phyloP scores from a whole-genome alignment of 1,140 invertebrate genomes.

The Orius laevigatus region DNA sequence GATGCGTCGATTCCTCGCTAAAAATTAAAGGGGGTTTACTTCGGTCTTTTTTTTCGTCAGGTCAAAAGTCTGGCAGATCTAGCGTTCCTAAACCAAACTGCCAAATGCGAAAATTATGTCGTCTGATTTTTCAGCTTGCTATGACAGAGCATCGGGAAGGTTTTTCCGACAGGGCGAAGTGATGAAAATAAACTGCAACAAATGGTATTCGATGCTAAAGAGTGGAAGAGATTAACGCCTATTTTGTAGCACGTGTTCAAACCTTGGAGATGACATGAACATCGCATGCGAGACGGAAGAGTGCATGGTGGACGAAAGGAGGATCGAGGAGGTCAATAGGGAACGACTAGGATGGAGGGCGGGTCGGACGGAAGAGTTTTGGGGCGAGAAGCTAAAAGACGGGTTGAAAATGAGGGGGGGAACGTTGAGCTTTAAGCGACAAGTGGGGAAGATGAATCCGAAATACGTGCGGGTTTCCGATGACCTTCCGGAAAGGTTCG shows the following conservation, averaged over 20 bases:
- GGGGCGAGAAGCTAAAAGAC: constrained; percentile 63
- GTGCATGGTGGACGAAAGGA: constrained; percentile 53
- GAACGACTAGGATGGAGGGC: constrained; percentile 44
- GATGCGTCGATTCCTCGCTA: too few relatives aligned
- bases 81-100: too few relatives aligned
- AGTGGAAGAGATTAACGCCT: neutral
- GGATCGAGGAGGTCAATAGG: constrained; percentile 48
- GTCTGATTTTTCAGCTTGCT: too few relatives aligned
- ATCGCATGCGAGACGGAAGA: constrained; percentile 51
- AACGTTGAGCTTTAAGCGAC: constrained; percentile 26
- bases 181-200: too few relatives aligned
- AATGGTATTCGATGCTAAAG: too few relatives aligned
- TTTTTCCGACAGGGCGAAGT: too few relatives aligned
- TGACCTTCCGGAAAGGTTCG: constrained; percentile 48
- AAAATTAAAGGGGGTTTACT: too few relatives aligned
- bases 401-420: constrained; percentile 60
- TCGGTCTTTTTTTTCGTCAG: too few relatives aligned
- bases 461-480: constrained; percentile 42
- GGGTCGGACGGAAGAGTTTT: constrained; percentile 64
- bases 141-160: too few relatives aligned
- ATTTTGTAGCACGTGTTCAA: constrained; percentile 41
- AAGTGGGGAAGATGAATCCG: constrained; percentile 51
- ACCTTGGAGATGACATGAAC: constrained; percentile 27
- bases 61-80: too few relatives aligned
- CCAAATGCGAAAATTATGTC: too few relatives aligned